phyloP scores from a whole-genome alignment of 2,888 invertebrate genomes.

The Temnothorax unifasciatus region DNA sequence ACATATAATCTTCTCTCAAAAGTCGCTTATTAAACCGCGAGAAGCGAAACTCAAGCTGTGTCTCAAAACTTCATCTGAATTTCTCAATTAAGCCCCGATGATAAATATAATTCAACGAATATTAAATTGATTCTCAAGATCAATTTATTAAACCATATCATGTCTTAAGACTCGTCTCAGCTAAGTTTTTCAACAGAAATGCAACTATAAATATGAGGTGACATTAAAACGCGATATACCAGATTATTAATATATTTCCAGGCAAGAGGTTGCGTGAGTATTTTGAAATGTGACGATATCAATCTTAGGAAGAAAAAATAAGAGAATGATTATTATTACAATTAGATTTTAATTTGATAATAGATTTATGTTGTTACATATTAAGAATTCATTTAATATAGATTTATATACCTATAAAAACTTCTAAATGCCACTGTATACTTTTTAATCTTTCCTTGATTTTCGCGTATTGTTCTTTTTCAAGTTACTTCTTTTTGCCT shows the following conservation, averaged over 20 bases:
- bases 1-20: background rate
- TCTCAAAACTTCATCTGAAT: conserved; percentile 3
- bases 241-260: background rate
- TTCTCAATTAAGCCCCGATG: conserved; percentile 1
- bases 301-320: background rate
- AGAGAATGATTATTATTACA: background rate
- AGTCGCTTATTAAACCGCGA: background rate
- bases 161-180: background rate
- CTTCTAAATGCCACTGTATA: background rate
- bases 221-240: background rate
- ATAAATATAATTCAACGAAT: conserved; percentile 1
- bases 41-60: background rate
- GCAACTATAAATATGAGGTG: background rate
- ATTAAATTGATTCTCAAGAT: background rate
- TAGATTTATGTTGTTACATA: background rate
- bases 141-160: background rate
- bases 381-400: background rate
- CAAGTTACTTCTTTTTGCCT: background rate
- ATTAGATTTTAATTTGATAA: background rate
- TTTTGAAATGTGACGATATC: background rate
- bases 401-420: background rate
- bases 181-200: background rate
- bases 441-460: background rate
- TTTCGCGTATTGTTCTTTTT: background rate
- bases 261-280: background rate